phyloP scores from a whole-genome alignment of 2,113 vertebrate genomes.

The Tetraodon nigroviridis region DNA sequence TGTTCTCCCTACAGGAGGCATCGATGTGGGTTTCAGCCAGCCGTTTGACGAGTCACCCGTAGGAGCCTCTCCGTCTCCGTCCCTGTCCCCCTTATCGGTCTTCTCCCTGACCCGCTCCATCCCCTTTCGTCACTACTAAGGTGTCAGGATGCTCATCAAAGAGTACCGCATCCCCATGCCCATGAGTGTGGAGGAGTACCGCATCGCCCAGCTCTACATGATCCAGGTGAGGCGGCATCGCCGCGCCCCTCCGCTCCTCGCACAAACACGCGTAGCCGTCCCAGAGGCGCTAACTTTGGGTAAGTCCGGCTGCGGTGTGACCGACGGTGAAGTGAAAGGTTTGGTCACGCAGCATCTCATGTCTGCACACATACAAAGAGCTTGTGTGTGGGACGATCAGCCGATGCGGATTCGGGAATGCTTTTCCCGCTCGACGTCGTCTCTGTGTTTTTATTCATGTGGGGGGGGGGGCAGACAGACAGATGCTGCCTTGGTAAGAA shows the following conservation, averaged over 20 bases:
- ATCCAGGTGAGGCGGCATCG: constrained; percentile 83
- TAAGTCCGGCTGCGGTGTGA: background rate
- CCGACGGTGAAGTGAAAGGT: constrained; percentile 26
- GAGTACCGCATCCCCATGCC: constrained; percentile 96
- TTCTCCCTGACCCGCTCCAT: constrained; percentile 19
- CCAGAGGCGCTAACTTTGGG: background rate
- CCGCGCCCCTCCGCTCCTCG: background rate
- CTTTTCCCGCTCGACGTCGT: constrained; percentile 24
- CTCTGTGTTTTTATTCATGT: constrained; percentile 24
- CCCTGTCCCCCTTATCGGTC: constrained; percentile 27
- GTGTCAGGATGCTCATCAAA: constrained; percentile 93
- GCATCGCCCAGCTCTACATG: constrained; percentile 98
- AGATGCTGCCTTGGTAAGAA: background rate
- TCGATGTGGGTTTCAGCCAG: constrained; percentile 53
- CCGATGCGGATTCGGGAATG: constrained; percentile 44
- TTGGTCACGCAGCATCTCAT: constrained; percentile 39
- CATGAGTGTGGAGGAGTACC: constrained; percentile 96
- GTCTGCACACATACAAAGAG: constrained; percentile 40
- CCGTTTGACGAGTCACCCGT: constrained; percentile 39
- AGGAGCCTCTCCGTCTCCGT: constrained; percentile 42
- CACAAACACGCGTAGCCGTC: background rate
- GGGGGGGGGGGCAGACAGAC: background rate
- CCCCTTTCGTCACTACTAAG: constrained; percentile 48
- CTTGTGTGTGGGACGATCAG: constrained; percentile 57
- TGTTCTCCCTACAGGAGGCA: constrained; percentile 42